A percentile compares a stretch with the other conserved stretches of the same genome.
Conservation (phyloP, 53 echinoderm and acorn worm species). For the Antedon mediterranea region DNA sequence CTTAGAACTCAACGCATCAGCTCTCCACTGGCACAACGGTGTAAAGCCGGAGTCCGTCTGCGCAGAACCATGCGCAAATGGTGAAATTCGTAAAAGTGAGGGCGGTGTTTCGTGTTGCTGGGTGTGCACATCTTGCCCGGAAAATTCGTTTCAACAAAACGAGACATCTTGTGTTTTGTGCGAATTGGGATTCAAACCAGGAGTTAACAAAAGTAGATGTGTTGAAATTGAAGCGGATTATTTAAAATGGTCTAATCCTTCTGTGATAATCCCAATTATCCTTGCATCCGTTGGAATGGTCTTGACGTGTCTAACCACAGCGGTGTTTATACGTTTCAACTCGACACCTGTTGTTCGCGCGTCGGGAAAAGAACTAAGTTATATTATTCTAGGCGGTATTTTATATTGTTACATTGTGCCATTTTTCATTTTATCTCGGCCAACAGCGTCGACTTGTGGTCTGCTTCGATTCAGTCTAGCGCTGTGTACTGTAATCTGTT, state of each 20-base stretch:
- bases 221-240: slow-evolving; percentile 46
- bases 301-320: slow-evolving; percentile 49
- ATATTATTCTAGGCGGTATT: slow-evolving; percentile 76
- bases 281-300: slow-evolving; percentile 57
- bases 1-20: slow-evolving; percentile 31
- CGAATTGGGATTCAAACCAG: slow-evolving; percentile 28
- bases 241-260: slow-evolving; percentile 63
- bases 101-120: slow-evolving; percentile 69
- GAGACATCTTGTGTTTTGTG: slow-evolving; percentile 66
- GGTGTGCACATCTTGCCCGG: slow-evolving; percentile 64
- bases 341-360: slow-evolving; percentile 87
- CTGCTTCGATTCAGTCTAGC: slow-evolving; percentile 67
- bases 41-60: slow-evolving; percentile 50
- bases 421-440: slow-evolving; percentile 58
- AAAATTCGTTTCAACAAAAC: slow-evolving; percentile 37
- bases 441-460: slow-evolving; percentile 53
- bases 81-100: slow-evolving; percentile 25
- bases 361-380: slow-evolving; percentile 86
- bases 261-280: slow-evolving; percentile 55
- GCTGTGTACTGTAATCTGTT: slow-evolving; percentile 76
- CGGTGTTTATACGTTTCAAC: slow-evolving; percentile 66
- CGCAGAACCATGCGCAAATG: slow-evolving; percentile 40
- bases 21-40: slow-evolving; percentile 32
- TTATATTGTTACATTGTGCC: slow-evolving; percentile 63
- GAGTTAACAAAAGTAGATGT: slow-evolving; percentile 33